These are phyloP conservation scores for Prosopocoilus inquinatus DNA, from an alignment of 2,888 invertebrate species.

Conservation along the genomic window DNA sequence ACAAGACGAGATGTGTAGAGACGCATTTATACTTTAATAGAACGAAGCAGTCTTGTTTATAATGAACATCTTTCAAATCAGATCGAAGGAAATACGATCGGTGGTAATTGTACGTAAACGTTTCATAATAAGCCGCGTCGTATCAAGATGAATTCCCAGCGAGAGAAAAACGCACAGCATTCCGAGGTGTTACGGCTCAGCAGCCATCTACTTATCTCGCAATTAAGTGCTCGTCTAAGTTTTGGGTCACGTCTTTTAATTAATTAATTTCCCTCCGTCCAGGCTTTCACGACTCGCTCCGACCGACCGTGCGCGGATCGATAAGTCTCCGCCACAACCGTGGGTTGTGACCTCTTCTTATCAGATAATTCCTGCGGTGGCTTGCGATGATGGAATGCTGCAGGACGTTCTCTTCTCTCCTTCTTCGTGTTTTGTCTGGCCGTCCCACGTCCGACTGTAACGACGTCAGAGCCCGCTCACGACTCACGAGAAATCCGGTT, in stretches of 20 bases:
- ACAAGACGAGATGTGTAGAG: too few species aligned
- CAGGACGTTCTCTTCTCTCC: slow-evolving; percentile 5
- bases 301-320: slow-evolving; percentile 8
- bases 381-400: slow-evolving; percentile 16
- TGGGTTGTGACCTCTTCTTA: slow-evolving; percentile 17
- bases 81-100: too few species aligned
- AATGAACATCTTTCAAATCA: too few species aligned
- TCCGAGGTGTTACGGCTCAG: too few species aligned
- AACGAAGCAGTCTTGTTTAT: too few species aligned
- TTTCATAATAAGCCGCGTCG: too few species aligned
- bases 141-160: too few species aligned
- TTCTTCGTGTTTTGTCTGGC: slow-evolving; percentile 5
- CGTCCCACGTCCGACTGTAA: slow-evolving; percentile 1
- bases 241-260: slow-evolving; percentile 13
- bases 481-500: slow-evolving; percentile 19
- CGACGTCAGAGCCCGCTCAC: slow-evolving; percentile 1
- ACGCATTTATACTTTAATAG: too few species aligned
- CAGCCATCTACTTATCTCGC: too few species aligned
- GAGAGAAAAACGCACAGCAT: too few species aligned
- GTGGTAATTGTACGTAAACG: too few species aligned
- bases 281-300: slow-evolving; percentile 2
- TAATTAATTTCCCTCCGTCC: slow-evolving; percentile 5
- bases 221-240: slow-evolving; percentile 3
- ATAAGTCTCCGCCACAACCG: slow-evolving; percentile 8
- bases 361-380: slow-evolving; percentile 17